Base-by-base conservation (phyloP, 2,113 vertebrate species). In the Sebastes schlegelii region DNA sequence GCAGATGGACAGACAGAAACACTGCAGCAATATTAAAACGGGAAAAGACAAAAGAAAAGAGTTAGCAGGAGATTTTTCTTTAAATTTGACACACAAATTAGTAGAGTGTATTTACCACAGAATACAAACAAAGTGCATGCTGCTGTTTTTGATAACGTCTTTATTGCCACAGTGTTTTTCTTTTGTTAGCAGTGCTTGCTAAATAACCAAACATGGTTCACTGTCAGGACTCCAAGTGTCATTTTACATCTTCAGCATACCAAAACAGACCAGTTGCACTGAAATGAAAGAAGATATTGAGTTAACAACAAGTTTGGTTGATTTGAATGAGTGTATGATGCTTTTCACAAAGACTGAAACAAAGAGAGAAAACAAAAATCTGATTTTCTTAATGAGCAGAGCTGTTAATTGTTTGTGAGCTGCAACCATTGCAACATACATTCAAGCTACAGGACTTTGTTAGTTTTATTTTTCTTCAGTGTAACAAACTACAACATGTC, bases 401-500 rank as follows among this genome's bases (percentile, higher is more conserved):
- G 3, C 14, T 61, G 5, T 26, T 19, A 26, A 46, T 46, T 48
- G 10, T 21, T 55, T 55, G 54, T 14, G 54, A 63, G 14, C 17
- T n/a, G 8, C 12, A 19, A 5, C 55, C 55, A 63, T 4, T 19
- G 2, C 34, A 68, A 34, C 23, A 64, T 8, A 61, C 54, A 23
- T 19, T 63, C 13, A 69, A 55, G 4, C 14, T 62, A 12, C 6
- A 49, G 19, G 0, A 57, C 26, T 45, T 21, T 11, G 3, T 23
- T 65, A 1, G 10, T 72, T 72, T 58, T 2, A 71, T 84, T 74
- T 77, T 14, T 68, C 43, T 51, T 61, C 1, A 45, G 7, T 40
- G 26, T 84, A 74, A 71, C 61, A 80, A 80, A 71, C 57, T 21
- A 42, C 42, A 72, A 10, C 16, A 42, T 66, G 23, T 67, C 21